Evolutionary conservation across 2,888 invertebrate species (phyloP), one percentile per base, ranked within the genome.

Genomic region (Oscheius sp.): DNA sequence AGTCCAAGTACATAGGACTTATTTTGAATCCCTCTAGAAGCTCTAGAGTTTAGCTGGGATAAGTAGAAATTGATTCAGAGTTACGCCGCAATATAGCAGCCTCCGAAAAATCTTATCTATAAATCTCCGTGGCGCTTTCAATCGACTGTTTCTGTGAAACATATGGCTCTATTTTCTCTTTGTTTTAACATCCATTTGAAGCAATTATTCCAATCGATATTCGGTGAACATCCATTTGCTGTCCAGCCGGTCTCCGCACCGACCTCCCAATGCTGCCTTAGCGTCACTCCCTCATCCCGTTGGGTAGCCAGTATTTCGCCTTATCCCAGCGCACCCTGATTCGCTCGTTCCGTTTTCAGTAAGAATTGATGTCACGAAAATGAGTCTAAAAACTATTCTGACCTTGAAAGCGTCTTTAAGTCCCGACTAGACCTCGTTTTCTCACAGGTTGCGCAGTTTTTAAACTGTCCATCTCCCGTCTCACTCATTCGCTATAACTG

Each of bases 151-250:
- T 5, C 48, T 3, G 48, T 12, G 3, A 25, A n/a, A n/a, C 33
- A 53, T 6, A 33, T 31, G 33, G 20, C 34, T 27, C 23, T 52
- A 3, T 2, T 52, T 52, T 23, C n/a, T 25, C 20, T 1, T 2
- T 23, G 25, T 52, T 27, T 5, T 52, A 25, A n/a, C n/a, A 25
- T 27, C 25, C 31, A 31, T 64, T 17, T 29, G n/a, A 45, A 45
- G 61, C 46, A 50, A 50, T 34, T 64, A 50, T 50, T n/a, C 50
- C 50, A 12, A 48, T 64, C 64, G 23, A 64, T 50, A 50, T 17
- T n/a, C 31, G 48, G 64, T 50, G 64, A 50, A 64, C 64, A 64
- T 64, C 64, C 61, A 61, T 61, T 61, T 61, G 61, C 45, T 61
- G 61, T 27, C 61, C 61, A 61, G 61, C 61, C 61, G 61, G 61